phyloP scores from a whole-genome alignment of 2,797 vertebrate species.

The Clarias laeviceps region DNA sequence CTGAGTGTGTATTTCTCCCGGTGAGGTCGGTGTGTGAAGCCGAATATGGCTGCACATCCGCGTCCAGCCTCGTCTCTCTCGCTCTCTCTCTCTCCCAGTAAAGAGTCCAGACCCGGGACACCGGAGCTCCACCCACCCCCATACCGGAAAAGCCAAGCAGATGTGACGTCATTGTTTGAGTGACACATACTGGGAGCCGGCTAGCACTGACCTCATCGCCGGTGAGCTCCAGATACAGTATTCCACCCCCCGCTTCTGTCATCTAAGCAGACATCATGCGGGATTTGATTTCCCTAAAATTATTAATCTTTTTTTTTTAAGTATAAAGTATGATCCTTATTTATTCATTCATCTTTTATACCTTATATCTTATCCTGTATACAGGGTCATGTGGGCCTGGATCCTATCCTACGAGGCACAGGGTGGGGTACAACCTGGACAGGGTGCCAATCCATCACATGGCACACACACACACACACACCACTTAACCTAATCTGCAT shows the following conservation, averaged over 20 bases:
- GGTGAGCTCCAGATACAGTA: background rate
- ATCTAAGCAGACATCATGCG: background rate
- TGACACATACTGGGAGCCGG: slow-evolving; percentile 66
- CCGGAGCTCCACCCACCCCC: slow-evolving; percentile 66
- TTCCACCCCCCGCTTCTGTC: background rate
- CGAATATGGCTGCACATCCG: slow-evolving; percentile 77
- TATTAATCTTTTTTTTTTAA: background rate
- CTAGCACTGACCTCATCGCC: slow-evolving; percentile 64
- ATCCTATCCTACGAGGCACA: too few species aligned
- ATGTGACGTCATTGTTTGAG: slow-evolving; percentile 70
- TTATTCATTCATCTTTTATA: too few species aligned
- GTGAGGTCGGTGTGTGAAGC: slow-evolving; percentile 54
- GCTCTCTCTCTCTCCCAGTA: slow-evolving; percentile 43
- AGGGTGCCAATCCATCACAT: too few species aligned
- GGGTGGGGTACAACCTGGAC: too few species aligned
- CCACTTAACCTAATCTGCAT: too few species aligned
- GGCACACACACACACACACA: too few species aligned
- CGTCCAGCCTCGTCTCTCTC: slow-evolving; percentile 57
- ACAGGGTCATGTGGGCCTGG: too few species aligned
- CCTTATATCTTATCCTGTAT: too few species aligned
- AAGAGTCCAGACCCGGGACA: slow-evolving; percentile 64
- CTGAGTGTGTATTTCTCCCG: slow-evolving; percentile 38
- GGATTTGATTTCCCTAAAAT: background rate
- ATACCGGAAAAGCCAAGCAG: slow-evolving; percentile 70
- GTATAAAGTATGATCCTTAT: background rate